These are phyloP conservation scores for Tauraco hartlaubi DNA, from an alignment of 2,797 vertebrate species.

Conservation along the genomic window DNA sequence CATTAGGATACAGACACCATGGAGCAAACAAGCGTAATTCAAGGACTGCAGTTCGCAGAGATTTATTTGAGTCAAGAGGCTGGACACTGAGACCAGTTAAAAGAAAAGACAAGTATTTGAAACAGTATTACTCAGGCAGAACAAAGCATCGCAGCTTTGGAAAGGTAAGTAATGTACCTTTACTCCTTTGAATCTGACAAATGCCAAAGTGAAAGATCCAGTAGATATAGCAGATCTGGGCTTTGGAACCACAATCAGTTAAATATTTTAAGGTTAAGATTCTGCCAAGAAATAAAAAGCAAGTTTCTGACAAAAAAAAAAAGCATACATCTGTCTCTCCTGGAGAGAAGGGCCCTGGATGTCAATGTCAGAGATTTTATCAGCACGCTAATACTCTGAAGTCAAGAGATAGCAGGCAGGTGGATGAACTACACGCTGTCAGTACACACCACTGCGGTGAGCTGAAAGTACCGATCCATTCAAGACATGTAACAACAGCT, in stretches of 20 bases:
- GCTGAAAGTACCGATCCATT: not conserved
- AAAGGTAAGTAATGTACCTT: not conserved
- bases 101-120: not conserved
- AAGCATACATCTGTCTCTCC: not conserved
- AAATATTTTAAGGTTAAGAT: not conserved
- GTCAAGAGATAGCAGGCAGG: not conserved
- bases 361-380: not conserved
- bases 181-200: not conserved
- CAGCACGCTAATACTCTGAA: not conserved
- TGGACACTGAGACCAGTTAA: not conserved
- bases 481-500: not conserved
- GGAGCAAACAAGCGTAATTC: not conserved
- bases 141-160: not conserved
- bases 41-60: not conserved
- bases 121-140: not conserved
- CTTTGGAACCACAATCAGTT: not conserved
- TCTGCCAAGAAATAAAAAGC: not conserved
- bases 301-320: not conserved
- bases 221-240: not conserved
- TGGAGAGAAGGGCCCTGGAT: not conserved
- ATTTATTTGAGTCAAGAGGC: not conserved
- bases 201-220: not conserved
- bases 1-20: not conserved
- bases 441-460: not conserved
- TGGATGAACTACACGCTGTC: not conserved